These are phyloP conservation scores for human (Homo sapiens) DNA, from an alignment of 2,113 vertebrate species.

Conservation along the genomic window DNA sequence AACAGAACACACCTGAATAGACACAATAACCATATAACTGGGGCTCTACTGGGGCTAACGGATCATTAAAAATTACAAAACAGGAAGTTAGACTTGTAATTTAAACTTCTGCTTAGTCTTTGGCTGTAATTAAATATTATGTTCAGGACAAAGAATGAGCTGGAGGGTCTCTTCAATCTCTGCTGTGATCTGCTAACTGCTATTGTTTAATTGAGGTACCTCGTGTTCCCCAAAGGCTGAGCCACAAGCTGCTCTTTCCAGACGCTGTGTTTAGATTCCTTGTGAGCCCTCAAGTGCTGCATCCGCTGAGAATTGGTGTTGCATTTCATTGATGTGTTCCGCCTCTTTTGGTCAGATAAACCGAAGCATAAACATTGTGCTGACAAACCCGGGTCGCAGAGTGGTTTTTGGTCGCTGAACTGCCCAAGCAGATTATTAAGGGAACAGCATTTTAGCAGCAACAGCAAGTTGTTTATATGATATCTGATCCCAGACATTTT, in stretches of 20 bases:
- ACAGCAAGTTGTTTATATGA: conserved; percentile 34
- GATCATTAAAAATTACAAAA: conserved; percentile 71
- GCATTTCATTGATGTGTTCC: conserved; percentile 44
- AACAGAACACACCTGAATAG: conserved; percentile 57
- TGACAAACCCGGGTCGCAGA: background rate
- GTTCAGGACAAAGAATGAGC: conserved; percentile 42
- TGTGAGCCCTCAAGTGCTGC: conserved; percentile 4
- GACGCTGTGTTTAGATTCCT: conserved; percentile 49
- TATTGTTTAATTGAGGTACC: conserved; percentile 48
- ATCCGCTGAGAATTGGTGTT: background rate
- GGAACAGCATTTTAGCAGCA: background rate
- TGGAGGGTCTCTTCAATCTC: conserved; percentile 34
- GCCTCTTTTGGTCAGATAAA: conserved; percentile 49
- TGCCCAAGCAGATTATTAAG: conserved; percentile 11
- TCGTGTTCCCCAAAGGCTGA: conserved; percentile 33
- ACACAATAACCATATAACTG: conserved; percentile 36
- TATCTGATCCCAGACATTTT: conserved; percentile 38
- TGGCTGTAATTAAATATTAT: conserved; percentile 66
- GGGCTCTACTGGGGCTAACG: background rate
- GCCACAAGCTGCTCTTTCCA: background rate
- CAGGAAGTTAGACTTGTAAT: conserved; percentile 70
- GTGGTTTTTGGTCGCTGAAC: background rate
- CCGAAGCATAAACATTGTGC: conserved; percentile 60
- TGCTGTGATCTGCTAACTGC: conserved; percentile 44
- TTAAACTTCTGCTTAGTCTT: conserved; percentile 63